These are phyloP conservation scores for Turnix velox DNA, from an alignment of 2,113 vertebrate species.

Conservation along the genomic window DNA sequence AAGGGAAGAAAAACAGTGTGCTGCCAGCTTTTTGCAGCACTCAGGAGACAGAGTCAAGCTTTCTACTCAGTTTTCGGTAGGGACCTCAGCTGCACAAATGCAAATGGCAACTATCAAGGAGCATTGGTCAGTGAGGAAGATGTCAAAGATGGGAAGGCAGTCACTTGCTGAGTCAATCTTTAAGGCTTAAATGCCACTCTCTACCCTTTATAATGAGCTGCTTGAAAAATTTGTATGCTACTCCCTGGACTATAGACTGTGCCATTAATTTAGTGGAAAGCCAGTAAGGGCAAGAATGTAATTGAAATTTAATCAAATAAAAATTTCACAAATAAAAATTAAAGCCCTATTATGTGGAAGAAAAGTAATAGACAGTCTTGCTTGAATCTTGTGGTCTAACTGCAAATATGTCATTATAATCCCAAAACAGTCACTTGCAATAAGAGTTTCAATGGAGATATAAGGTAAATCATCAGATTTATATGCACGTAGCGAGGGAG, in stretches of 20 bases:
- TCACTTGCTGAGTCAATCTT: neutral
- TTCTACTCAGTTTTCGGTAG: neutral
- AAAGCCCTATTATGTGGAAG: neutral
- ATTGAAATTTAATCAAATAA: neutral
- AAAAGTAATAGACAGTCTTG: neutral
- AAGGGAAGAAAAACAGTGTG: neutral
- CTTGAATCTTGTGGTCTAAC: neutral
- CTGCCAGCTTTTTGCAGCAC: neutral
- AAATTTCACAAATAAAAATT: neutral
- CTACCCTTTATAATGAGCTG: neutral
- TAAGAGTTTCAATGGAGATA: neutral
- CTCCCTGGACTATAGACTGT: neutral
- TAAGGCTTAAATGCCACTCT: neutral
- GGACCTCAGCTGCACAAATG: neutral
- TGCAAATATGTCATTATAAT: neutral
- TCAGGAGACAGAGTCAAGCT: neutral
- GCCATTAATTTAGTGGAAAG: neutral
- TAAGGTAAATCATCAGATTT: neutral
- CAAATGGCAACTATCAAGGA: neutral
- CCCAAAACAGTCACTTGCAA: neutral
- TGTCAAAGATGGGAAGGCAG: neutral
- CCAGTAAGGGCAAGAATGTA: neutral
- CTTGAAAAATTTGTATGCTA: neutral
- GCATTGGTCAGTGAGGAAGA: neutral
- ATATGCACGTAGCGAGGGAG: neutral